Conservation (phyloP, 2,113 vertebrate genomes). For the Elgaria multicarinata region DNA sequence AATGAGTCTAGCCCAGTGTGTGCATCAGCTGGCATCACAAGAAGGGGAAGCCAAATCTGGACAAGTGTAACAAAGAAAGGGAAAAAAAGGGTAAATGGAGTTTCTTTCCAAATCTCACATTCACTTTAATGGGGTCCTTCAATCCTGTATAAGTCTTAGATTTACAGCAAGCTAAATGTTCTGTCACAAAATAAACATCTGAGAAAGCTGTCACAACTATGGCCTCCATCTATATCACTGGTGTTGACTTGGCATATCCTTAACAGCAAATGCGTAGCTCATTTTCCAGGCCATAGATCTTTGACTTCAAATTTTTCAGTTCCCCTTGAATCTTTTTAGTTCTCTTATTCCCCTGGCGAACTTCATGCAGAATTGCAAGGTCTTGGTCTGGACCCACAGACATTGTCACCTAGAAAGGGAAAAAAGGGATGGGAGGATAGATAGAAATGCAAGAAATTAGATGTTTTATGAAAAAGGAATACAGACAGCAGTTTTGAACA, state of each 20-base stretch:
- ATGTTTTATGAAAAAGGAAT: neutral
- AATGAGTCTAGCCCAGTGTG: neutral
- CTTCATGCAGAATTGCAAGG: conserved; percentile 88
- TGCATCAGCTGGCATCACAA: conserved; percentile 9
- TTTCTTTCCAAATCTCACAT: neutral
- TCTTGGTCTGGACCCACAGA: conserved; percentile 88
- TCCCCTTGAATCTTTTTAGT: conserved; percentile 90
- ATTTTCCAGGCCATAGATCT: conserved; percentile 90
- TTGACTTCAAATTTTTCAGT: conserved; percentile 88
- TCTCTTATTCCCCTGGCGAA: conserved; percentile 85
- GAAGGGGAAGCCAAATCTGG: conserved; percentile 10
- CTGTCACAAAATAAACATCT: conserved; percentile 24
- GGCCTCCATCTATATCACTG: neutral
- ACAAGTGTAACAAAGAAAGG: neutral
- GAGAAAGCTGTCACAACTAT: neutral
- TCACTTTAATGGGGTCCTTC: conserved; percentile 19
- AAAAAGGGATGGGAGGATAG: neutral
- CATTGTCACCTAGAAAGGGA: conserved; percentile 80
- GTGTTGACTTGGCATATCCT: conserved; percentile 14
- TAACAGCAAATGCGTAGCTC: conserved; percentile 86
- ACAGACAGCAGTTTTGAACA: neutral
- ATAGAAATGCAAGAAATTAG: neutral
- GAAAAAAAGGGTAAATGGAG: neutral
- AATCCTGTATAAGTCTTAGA: neutral
- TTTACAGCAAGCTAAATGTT: neutral